Conservation (phyloP, 2,888 invertebrate species). For the Nemoura dubitans region DNA sequence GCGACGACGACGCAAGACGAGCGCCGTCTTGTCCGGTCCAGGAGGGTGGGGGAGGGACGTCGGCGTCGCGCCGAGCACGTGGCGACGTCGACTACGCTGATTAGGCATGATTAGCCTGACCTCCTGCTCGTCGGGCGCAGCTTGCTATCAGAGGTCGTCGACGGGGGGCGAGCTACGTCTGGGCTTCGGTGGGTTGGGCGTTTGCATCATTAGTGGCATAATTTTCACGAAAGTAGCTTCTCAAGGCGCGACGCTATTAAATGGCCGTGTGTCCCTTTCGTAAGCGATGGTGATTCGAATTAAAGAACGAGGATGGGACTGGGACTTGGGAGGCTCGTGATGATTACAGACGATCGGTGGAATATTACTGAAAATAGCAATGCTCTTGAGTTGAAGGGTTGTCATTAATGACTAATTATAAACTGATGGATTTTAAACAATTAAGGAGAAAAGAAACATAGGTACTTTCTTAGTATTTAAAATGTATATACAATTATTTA, state of each 20-base stretch:
- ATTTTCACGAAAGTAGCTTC: background rate
- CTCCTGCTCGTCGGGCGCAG: background rate
- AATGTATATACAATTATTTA: background rate
- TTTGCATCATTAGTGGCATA: background rate
- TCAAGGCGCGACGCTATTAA: background rate
- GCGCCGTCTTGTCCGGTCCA: background rate
- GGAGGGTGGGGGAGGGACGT: too few relatives aligned
- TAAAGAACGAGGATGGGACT: too few relatives aligned
- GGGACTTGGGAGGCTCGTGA: too few relatives aligned
- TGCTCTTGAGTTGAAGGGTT: too few relatives aligned
- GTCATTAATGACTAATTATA: too few relatives aligned
- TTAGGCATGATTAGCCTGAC: background rate
- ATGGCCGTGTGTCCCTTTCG: background rate
- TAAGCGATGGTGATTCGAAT: background rate
- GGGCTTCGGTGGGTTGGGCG: background rate
- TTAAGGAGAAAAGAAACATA: too few relatives aligned
- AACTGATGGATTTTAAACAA: too few relatives aligned
- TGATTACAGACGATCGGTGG: background rate
- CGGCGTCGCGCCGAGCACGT: background rate
- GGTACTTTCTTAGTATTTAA: background rate
- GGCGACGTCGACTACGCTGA: background rate
- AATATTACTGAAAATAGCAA: too few relatives aligned
- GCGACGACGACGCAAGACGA: background rate
- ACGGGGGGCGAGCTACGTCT: too few relatives aligned
- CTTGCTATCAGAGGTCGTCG: background rate